These are phyloP conservation scores for Mugil cephalus DNA, from an alignment of 2,113 vertebrate genomes.

Conservation along the genomic window DNA sequence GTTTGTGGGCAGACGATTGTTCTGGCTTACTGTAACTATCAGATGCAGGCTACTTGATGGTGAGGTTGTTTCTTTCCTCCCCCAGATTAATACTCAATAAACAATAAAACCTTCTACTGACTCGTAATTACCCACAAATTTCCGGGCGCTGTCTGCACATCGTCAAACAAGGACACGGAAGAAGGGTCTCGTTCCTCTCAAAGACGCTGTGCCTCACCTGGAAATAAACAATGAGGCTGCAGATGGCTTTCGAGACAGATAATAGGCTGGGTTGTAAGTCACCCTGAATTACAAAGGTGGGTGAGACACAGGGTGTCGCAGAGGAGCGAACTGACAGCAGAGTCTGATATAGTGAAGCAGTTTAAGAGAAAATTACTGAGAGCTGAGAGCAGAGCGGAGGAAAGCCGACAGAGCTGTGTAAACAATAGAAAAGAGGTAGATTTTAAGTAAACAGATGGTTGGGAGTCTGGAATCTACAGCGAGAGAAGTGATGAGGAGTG, in stretches of 20 bases:
- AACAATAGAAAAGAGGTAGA: background rate
- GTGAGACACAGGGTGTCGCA: constrained; percentile 38
- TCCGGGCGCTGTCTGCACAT: constrained; percentile 17
- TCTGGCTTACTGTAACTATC: too few species aligned
- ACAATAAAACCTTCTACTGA: background rate
- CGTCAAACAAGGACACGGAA: constrained; percentile 47
- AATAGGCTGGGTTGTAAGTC: constrained; percentile 35
- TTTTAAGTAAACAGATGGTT: background rate
- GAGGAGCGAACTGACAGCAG: constrained; percentile 4
- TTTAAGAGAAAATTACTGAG: background rate
- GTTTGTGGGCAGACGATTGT: too few species aligned
- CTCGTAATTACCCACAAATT: constrained; percentile 38
- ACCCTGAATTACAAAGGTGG: constrained; percentile 47
- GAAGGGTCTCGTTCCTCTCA: constrained; percentile 12
- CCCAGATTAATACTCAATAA: background rate
- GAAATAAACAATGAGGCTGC: constrained; percentile 35
- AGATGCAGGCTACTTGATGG: background rate
- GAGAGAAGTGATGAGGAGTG: constrained; percentile 7
- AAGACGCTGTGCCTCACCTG: constrained; percentile 17
- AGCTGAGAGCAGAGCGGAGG: background rate
- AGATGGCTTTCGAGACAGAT: constrained; percentile 21
- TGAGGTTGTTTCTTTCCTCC: background rate
- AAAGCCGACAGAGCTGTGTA: background rate
- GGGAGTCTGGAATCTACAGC: background rate
- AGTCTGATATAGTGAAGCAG: constrained; percentile 12